Evolutionary conservation across 2,888 invertebrate species (phyloP).

Genomic region (Acronicta leporina): DNA sequence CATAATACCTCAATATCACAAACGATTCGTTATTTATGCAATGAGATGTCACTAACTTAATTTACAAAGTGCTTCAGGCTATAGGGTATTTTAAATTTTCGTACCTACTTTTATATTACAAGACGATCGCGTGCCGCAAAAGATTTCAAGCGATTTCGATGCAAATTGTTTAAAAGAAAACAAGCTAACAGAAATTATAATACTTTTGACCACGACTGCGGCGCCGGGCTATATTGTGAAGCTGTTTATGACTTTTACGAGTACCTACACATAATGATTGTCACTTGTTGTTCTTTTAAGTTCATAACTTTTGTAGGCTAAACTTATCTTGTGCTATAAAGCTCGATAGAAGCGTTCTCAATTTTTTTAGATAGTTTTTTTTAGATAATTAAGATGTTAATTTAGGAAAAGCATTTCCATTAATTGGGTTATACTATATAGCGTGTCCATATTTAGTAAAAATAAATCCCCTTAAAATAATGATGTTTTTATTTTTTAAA

Average conservation of each 20-base stretch:
- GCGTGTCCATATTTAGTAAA: too few relatives aligned
- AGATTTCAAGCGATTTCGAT: slow-evolving; percentile 62
- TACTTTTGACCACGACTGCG: slow-evolving; percentile 11
- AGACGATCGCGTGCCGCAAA: slow-evolving; percentile 42
- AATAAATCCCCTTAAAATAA: too few relatives aligned
- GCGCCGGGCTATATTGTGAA: slow-evolving; percentile 5
- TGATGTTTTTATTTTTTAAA: too few relatives aligned
- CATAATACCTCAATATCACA: neutral
- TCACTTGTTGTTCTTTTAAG: slow-evolving; percentile 15
- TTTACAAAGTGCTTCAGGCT: slow-evolving; percentile 55
- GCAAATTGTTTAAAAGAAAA: slow-evolving; percentile 60
- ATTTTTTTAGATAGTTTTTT: too few relatives aligned
- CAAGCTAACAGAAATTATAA: slow-evolving; percentile 15
- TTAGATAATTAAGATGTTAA: too few relatives aligned
- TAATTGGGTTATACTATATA: too few relatives aligned
- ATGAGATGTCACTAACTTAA: slow-evolving; percentile 50
- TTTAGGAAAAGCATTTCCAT: too few relatives aligned
- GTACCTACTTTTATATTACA: slow-evolving; percentile 58
- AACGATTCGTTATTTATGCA: slow-evolving; percentile 52
- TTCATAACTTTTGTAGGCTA: neutral
- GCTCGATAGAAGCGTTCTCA: too few relatives aligned
- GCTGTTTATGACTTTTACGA: slow-evolving; percentile 8
- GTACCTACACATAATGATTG: neutral
- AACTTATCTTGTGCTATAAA: neutral
- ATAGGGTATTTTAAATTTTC: slow-evolving; percentile 35